Evolutionary conservation across 2,888 invertebrate species (phyloP), one percentile per base, ranked within the genome.

Genomic region (Sinhomidia bicolor): DNA sequence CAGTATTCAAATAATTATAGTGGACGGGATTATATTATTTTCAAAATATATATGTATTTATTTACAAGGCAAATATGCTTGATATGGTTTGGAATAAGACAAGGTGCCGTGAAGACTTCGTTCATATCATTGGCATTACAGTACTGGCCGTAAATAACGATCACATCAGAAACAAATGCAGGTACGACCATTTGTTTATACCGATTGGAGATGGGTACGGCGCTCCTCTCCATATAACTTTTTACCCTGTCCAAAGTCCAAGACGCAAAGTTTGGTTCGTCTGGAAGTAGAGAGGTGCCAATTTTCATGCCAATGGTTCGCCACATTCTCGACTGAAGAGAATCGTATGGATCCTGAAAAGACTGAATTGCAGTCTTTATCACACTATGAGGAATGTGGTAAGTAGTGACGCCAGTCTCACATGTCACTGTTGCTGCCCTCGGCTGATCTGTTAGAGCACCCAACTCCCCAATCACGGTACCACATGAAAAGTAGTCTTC

Each of bases 401-500:
- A 91, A 0, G 93, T 94, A 92, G 95, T 95, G 0, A 95, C 95
- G 0, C 95, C 94, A 0, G 95, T 95, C 89, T 95, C 95, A 90
- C 95, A 95, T 0, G 94, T 94, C 0, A 95, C 95, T 0, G 94
- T 32, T 17, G 95, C 95, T 90, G 94, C 94, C 90, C 95, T 94
- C 0, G 94, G 94, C 12, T 95, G 94, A 51, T 94, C 94, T 0
- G 95, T 95, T 20, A 96, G 92, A 0, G 95, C 94, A 88, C 95
- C 95, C 41, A 95, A 93, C 44, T 95, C 95, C 0, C 96, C 96
- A 17, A 96, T 94, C 10, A 95, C 95, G 71, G 95, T 95, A 0
- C 96, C 96, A 0, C 95, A 94, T 0, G 95, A 95, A 29, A 95
- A 94, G 91, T 94, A 95, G 91, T 95, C 95, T 82, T 94, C 94